Conservation (phyloP, 2,888 invertebrate species). For the Eustalomyia histrio region DNA sequence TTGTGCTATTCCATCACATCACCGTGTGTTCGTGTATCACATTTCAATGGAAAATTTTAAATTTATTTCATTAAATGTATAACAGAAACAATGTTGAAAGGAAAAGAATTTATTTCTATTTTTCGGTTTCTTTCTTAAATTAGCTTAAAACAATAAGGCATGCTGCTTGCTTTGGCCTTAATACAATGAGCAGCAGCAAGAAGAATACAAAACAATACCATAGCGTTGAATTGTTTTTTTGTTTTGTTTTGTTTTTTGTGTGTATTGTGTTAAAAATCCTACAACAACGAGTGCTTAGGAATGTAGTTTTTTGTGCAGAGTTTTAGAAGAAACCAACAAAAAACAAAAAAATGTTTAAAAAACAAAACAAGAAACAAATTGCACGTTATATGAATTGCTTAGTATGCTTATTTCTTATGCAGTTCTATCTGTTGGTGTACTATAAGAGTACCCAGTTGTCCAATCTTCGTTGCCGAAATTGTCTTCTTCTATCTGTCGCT, state of each 20-base stretch:
- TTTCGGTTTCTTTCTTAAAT: background rate
- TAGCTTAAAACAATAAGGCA: background rate
- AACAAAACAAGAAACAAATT: slow-evolving; percentile 40
- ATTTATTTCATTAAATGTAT: too few species aligned
- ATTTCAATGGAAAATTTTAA: too few species aligned
- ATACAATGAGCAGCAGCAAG: slow-evolving; percentile 1
- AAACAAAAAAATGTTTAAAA: slow-evolving; percentile 30
- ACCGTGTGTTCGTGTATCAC: too few species aligned
- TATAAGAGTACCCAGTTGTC: too few species aligned
- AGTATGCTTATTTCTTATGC: slow-evolving; percentile 33
- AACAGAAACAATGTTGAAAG: background rate
- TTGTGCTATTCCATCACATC: slow-evolving; percentile 22
- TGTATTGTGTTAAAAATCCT: background rate
- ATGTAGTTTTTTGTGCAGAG: slow-evolving; percentile 2
- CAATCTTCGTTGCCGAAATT: too few species aligned
- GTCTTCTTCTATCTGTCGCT: too few species aligned
- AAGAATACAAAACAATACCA: slow-evolving; percentile 14
- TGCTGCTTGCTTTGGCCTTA: slow-evolving; percentile 20
- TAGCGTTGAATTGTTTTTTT: background rate
- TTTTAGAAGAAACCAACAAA: slow-evolving; percentile 4
- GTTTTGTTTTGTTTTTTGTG: background rate
- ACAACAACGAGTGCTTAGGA: slow-evolving; percentile 28
- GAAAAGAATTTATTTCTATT: slow-evolving; percentile 11
- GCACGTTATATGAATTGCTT: slow-evolving; percentile 52
- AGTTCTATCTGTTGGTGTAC: background rate